Evolutionary conservation across 2,113 vertebrate species (phyloP), one percentile per base, ranked within the genome.

Genomic region (Poecile atricapillus): DNA sequence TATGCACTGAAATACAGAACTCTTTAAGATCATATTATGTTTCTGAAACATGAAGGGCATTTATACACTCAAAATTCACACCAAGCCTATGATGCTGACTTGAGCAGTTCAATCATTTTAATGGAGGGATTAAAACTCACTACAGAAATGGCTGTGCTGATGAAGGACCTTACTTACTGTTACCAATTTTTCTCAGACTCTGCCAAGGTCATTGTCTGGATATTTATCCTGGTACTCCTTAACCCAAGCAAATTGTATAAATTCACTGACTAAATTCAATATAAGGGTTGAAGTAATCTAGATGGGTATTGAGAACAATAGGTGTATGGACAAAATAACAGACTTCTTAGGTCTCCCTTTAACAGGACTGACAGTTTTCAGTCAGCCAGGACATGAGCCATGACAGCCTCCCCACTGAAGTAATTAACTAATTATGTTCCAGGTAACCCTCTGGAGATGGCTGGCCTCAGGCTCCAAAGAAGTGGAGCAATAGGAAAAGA

Each of bases 351-450:
- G 37, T 67, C 17, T n/a, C 46, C 19, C 13, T 7, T 37, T 62
- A 65, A 53, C 0, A 4, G 37, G 47, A 28, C 5, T 64, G 47
- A 64, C 37, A 12, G 30, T 16, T 63, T 81, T 63, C 52, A 70
- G 43, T 27, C 76, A 84, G 39, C 13, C 13, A 78, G 33, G 19
- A 50, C 33, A 49, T 2, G 11, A 80, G 41, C 22, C 22, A 37
- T 31, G n/a, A 44, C 15, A 88, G 35, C 7, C 30, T 44, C 15
- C 13, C 25, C 47, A 63, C 7, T 0, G 0, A 28, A 52, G 23
- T n/a, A 81, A 81, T 73, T 62, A 63, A 59, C 8, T 10, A 2
- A 14, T 58, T 67, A 37, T 39, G 3, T 13, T 67, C 70, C 85
- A 90, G 22, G 11, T 59, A 84, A 58, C 28, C 5, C 24, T 17